Percentiles rank a stretch among this genome's conserved stretches.
These are phyloP conservation scores for Eulemur rufifrons DNA, from an alignment of 2,113 vertebrate genomes.

Conservation along the genomic window DNA sequence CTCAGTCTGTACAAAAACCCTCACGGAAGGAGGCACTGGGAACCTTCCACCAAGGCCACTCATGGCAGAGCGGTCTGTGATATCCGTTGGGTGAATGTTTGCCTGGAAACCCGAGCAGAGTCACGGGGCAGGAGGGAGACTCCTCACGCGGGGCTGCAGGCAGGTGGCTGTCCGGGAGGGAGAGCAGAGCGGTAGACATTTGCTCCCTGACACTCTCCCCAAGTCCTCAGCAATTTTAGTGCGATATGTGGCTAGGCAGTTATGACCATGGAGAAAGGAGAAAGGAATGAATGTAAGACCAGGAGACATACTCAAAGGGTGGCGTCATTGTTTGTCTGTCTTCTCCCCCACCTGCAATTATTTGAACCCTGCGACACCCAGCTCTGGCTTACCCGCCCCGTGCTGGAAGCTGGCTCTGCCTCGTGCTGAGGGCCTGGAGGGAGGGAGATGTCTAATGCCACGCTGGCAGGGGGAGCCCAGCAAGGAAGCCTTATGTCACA, in stretches of 20 bases:
- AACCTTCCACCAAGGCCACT: rapidly evolving
- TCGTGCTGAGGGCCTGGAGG: neutral
- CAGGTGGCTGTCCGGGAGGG: neutral
- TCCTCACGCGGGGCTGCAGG: neutral
- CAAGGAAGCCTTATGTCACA: neutral
- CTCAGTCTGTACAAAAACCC: neutral
- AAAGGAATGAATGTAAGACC: neutral
- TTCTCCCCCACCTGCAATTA: neutral
- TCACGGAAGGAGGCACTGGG: neutral
- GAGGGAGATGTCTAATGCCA: neutral
- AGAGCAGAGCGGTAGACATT: neutral
- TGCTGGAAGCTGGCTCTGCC: neutral
- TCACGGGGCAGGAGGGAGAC: neutral
- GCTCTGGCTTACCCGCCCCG: rapidly evolving
- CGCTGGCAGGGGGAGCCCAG: neutral
- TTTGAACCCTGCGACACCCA: neutral
- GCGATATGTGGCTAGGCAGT: neutral
- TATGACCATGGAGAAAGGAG: neutral
- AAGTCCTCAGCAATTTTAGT: neutral
- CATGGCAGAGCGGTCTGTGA: rapidly evolving
- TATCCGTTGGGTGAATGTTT: rapidly evolving
- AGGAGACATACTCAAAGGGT: neutral
- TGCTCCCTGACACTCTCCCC: neutral
- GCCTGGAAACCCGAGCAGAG: neutral
- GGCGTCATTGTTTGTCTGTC: neutral